Base-by-base conservation (phyloP, 1,140 invertebrate species). In the Eciton burchellii region DNA sequence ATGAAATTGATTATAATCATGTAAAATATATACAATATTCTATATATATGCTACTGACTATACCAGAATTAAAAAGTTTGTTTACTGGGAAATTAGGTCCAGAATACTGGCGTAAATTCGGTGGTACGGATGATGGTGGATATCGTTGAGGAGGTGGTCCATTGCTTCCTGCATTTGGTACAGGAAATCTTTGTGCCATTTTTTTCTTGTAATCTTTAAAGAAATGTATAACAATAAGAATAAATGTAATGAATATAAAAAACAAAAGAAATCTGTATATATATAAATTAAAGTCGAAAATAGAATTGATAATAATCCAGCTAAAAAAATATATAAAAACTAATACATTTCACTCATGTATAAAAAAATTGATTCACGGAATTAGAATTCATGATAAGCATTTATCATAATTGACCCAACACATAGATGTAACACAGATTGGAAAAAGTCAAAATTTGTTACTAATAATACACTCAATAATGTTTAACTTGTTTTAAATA, bases 171-270 rank as follows among this genome's bases (percentile, higher is more conserved):
- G 94, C 91, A 89, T 91, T 94, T 54, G 94, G 94, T 16, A 94
- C 94, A 83, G 95, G 94, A 94, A 96, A 96, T 76, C 95, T 93
- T 89, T 95, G 95, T 45, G 95, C 95, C 95, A 96, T 96, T 88
- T 90, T n/a, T 92, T 84, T 56, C 26, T 76, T 29, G 26, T 19
- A 65, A 24, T 35, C 24, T 81, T 54, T 47, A 26, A 81, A 72
- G 14, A 72, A 1, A n/a, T n/a, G n/a, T n/a, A n/a, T n/a, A n/a
- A n/a, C n/a, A n/a, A n/a, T n/a, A n/a, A n/a, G n/a, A n/a, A 41
- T 47, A 57, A 62, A 35, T 62, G 1, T 11, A 72, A n/a, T 19
- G 3, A 59, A 52, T 12, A 35, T 60, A 19, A 21, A 21, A 4
- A 3, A 19, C 5, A 11, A 68, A 29, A n/a, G n/a, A n/a, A n/a